Evolutionary conservation across 2,113 vertebrate genomes (phyloP), one percentile per base, ranked within the genome.

Genomic region (Noctilio leporinus): DNA sequence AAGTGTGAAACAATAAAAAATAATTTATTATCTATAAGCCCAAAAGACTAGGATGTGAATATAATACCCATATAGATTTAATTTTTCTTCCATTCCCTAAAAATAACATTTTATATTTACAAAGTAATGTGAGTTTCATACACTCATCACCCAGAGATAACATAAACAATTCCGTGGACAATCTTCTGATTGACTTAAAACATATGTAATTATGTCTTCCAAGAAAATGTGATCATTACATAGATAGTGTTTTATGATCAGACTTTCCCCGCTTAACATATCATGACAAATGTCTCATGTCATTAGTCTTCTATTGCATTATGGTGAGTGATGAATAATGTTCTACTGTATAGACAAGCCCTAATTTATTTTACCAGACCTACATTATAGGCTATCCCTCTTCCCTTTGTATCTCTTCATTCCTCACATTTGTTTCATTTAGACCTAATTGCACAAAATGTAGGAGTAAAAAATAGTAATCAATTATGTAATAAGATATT

Each of bases 21-120:
- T 51, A 59, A 1, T 8, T 89, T 84, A 62, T 91, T 81, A 64
- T 51, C 22, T 70, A 35, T 12, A 5, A 75, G 55, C 22, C n/a
- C 59, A 33, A 88, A 86, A 93, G 53, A 38, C 11, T 47, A 91
- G 10, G 47, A 64, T 73, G 9, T 22, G 69, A 83, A 67, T 77
- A 76, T 43, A 73, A 6, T 75, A 55, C 49, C 7, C 9, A 75
- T 83, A 64, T 4, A 62, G 40, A 88, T 17, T 76, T 57, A 17
- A 12, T 59, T 82, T 91, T 80, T 47, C 40, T 24, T 62, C 22
- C 3, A 94, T 92, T 30, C 20, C 35, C 16, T 89, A 51, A 92
- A 95, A 96, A 73, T 51, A 77, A 43, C 19, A 82, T 57, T 91
- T 78, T 80, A 89, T 89, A 83, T 75, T 70, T 93, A 87, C 7